Conservation (phyloP, 2,113 vertebrate genomes). For the Leptodactylus fuscus region DNA sequence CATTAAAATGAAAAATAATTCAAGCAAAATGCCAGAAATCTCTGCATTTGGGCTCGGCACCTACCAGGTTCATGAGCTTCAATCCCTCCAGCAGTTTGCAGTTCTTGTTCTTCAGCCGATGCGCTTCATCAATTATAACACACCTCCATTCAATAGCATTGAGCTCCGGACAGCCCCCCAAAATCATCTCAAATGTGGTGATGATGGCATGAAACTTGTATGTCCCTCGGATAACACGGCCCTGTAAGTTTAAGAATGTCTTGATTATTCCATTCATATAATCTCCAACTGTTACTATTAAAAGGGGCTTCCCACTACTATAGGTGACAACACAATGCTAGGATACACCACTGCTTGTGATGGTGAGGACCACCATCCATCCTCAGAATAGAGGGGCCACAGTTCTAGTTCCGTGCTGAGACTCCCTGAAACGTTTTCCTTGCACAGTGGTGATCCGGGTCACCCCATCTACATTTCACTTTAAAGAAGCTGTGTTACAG, state of each 20-base stretch:
- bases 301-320: no score
- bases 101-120: slow-evolving; percentile 98
- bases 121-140: slow-evolving; percentile 97
- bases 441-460: no score
- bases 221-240: slow-evolving; percentile 85
- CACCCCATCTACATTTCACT: no score
- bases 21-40: neutral
- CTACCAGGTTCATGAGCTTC: slow-evolving; percentile 96
- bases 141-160: slow-evolving; percentile 98
- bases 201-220: slow-evolving; percentile 96
- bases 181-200: slow-evolving; percentile 98
- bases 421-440: no score
- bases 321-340: no score
- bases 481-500: neutral
- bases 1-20: neutral
- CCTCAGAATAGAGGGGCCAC: no score
- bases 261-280: neutral
- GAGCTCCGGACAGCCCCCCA: slow-evolving; percentile 94
- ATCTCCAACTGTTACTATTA: no score
- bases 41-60: slow-evolving; percentile 12
- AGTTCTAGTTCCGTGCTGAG: no score
- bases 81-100: slow-evolving; percentile 97
- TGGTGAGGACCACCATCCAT: no score
- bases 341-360: no score
- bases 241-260: slow-evolving; percentile 72